phyloP scores from a whole-genome alignment of 2,113 vertebrate species.

The Genyomyrus donnyi region DNA sequence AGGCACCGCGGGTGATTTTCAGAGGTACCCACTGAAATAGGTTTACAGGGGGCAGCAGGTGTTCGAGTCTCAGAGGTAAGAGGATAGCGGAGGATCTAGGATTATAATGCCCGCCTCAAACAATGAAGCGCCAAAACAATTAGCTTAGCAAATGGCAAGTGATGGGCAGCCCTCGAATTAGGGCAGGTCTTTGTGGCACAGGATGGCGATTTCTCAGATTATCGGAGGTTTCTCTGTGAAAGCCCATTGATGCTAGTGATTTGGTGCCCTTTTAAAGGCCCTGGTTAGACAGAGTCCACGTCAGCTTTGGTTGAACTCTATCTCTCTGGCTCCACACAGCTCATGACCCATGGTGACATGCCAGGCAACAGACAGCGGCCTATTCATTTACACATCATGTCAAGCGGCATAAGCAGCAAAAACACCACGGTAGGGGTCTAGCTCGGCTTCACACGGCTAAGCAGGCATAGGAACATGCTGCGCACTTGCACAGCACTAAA shows the following conservation, averaged over 20 bases:
- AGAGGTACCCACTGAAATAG: constrained; percentile 1
- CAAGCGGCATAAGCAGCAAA: background rate
- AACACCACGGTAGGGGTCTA: background rate
- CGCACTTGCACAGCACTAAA: background rate
- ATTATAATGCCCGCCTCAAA: constrained; percentile 21
- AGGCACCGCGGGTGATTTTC: constrained; percentile 1
- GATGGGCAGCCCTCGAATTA: background rate
- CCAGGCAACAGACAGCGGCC: background rate
- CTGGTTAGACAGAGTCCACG: background rate
- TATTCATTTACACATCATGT: background rate
- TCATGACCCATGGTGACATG: background rate
- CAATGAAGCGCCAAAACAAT: constrained; percentile 14
- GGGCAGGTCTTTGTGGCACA: background rate
- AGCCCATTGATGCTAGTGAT: background rate
- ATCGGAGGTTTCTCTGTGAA: background rate
- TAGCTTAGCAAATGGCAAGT: background rate
- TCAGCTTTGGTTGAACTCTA: background rate
- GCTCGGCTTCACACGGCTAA: background rate
- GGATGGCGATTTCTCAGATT: background rate
- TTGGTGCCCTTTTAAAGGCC: background rate
- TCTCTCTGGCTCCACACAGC: background rate
- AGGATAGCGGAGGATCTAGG: constrained; percentile 4
- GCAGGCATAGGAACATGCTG: background rate
- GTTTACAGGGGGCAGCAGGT: constrained; percentile 9
- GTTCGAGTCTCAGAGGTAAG: constrained; percentile 3